phyloP scores from a whole-genome alignment of 2,797 vertebrate species.

The Gallirallus australis region DNA sequence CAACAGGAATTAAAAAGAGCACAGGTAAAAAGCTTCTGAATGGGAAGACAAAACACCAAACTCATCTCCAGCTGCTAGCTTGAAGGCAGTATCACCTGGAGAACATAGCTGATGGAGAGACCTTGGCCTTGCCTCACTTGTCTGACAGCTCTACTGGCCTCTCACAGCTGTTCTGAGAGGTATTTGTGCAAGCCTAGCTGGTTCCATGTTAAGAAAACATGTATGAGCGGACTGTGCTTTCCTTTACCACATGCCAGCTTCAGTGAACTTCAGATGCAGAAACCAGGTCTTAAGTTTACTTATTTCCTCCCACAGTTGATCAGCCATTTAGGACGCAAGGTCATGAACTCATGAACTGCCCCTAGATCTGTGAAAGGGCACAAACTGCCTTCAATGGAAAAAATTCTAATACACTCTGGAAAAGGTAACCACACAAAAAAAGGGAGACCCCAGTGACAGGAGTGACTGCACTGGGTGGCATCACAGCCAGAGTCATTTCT shows the following conservation, averaged over 20 bases:
- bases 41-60: background rate
- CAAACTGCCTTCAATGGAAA: background rate
- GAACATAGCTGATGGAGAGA: background rate
- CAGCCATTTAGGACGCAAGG: background rate
- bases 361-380: background rate
- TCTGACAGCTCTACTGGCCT: background rate
- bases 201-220: slow-evolving; percentile 58
- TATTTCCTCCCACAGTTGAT: background rate
- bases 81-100: background rate
- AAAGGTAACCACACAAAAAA: background rate
- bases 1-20: rapidly evolving
- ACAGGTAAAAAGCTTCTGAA: background rate
- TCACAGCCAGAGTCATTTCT: background rate
- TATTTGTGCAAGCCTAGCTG: slow-evolving; percentile 46
- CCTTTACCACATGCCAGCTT: slow-evolving; percentile 38
- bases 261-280: background rate
- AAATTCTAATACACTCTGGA: background rate
- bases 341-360: rapidly evolving
- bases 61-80: background rate
- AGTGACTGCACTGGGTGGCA: background rate
- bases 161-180: slow-evolving; percentile 2
- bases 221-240: background rate
- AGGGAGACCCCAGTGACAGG: background rate
- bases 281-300: background rate
- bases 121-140: background rate